Conservation (phyloP, 2,797 vertebrate genomes). For the Holocentrus rufus region DNA sequence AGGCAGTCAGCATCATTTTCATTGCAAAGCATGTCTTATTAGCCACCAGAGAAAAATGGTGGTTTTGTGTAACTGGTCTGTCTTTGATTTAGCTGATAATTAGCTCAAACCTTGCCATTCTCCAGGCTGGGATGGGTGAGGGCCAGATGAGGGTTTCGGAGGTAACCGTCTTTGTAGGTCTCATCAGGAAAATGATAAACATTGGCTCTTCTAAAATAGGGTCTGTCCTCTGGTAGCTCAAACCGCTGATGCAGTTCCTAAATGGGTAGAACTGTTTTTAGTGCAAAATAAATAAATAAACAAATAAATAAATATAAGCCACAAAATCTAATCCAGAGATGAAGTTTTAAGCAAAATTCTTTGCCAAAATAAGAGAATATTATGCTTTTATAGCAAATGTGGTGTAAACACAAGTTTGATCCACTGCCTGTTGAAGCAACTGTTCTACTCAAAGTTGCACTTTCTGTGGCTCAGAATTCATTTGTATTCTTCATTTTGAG, state of each 20-base stretch:
- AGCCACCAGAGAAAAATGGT: background rate
- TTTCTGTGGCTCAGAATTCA: background rate
- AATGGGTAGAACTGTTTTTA: constrained; percentile 17
- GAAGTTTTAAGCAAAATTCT: background rate
- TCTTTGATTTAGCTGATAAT: constrained; percentile 25
- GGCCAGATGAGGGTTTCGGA: constrained; percentile 88
- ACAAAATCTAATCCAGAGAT: background rate
- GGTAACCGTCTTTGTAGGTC: constrained; percentile 89
- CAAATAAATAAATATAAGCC: background rate
- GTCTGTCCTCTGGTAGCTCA: constrained; percentile 86
- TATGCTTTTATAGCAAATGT: no score
- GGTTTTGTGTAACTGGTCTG: background rate
- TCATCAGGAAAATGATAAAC: constrained; percentile 92
- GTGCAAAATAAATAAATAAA: background rate
- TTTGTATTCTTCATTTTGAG: background rate
- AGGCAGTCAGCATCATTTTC: background rate
- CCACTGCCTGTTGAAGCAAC: background rate
- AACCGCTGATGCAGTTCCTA: constrained; percentile 90
- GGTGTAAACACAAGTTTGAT: no score
- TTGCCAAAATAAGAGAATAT: background rate
- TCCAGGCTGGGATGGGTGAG: constrained; percentile 87
- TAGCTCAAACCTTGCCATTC: constrained; percentile 82
- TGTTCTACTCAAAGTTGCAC: background rate
- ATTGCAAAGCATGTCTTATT: background rate
- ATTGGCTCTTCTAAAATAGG: constrained; percentile 91